Evolutionary conservation across 2,888 invertebrate species (phyloP), one percentile per base, ranked within the genome.

Genomic region (Chloromyia formosa): DNA sequence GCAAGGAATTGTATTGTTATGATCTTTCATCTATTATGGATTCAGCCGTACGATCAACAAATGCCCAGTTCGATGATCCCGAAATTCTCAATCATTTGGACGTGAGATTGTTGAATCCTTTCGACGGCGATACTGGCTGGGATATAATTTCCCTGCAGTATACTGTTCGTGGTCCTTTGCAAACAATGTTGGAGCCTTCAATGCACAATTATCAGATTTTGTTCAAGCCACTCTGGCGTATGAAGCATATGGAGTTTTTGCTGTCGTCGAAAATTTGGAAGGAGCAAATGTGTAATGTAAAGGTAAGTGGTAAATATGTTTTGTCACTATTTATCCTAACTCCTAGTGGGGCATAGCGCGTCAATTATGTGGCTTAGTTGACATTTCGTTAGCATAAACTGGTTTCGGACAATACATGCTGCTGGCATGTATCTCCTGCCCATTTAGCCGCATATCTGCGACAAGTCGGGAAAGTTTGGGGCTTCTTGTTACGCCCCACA

Each of bases 51-150:
- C 89, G 96, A 79, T 94, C 94, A 35, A 98, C 97, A 14, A 97
- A 96, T 86, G 95, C 97, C 14, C 96, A 97, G 86, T 95, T 91
- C 84, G 97, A 97, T 82, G 95, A 96, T 82, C 90, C 92, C 49
- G 97, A 97, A 83, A 94, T 97, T 68, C 88, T 97, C 14, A 91
- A 93, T 80, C 88, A 97, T 18, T 87, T 98, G 42, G 96, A 96
- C 85, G 94, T 97, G 73, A 89, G 93, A 80, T 86, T 94, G 22
- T 84, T 92, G 78, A 77, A 82, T 4, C 81, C 84, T 1, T 84
- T 81, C 76, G 81, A 82, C 5, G 85, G 84, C 7, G 85, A 86
- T 53, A 81, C 82, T 49, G 85, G 85, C 60, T 85, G 85, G 85
- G 85, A 86, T 78, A 83, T 85, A 69, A 80, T 86, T 20, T 83